phyloP scores from a whole-genome alignment of 2,113 vertebrate species.

The Laterallus jamaicensis region DNA sequence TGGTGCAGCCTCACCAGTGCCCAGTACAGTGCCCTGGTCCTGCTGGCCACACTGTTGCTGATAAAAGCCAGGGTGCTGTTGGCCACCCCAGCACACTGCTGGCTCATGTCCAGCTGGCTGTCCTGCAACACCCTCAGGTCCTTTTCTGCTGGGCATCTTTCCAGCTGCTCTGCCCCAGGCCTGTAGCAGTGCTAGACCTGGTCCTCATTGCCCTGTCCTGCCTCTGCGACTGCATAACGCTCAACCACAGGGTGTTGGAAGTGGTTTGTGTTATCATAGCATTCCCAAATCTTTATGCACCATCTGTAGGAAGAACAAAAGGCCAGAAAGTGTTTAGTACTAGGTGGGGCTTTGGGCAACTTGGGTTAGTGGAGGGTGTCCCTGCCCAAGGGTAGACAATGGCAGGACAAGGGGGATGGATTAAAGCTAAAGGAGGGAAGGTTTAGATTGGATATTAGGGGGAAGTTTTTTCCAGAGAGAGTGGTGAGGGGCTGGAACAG shows the following conservation, averaged over 20 bases:
- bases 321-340: background rate
- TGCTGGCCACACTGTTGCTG: background rate
- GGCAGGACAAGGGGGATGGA: no score
- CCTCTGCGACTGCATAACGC: rapidly evolving
- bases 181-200: background rate
- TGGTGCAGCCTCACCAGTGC: background rate
- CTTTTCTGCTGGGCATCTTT: background rate
- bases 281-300: background rate
- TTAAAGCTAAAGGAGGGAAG: no score
- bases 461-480: no score
- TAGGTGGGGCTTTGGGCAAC: background rate
- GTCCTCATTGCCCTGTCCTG: background rate
- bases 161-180: background rate
- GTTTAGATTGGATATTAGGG: no score
- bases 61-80: background rate
- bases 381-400: no score
- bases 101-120: background rate
- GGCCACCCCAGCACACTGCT: background rate
- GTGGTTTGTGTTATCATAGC: background rate
- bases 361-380: background rate
- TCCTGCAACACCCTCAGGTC: rapidly evolving
- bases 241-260: background rate
- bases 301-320: background rate
- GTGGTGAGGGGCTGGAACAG: no score
- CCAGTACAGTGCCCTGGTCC: rapidly evolving